These are phyloP conservation scores for Bombyx mandarina DNA, from an alignment of 1,140 invertebrate genomes.

Conservation along the genomic window DNA sequence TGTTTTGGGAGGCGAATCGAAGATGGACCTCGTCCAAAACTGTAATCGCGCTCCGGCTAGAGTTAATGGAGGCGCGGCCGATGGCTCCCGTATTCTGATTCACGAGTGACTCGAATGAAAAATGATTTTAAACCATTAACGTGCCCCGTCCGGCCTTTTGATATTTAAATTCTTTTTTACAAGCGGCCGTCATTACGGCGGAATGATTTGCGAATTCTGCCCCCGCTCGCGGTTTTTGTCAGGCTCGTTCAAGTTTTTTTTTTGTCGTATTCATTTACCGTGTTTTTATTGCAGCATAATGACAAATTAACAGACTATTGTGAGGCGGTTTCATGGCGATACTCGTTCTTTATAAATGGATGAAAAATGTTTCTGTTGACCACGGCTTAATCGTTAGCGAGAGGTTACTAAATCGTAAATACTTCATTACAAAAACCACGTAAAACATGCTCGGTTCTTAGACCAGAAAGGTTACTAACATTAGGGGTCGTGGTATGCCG, in stretches of 20 bases:
- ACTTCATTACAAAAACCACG: no score
- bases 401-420: no score
- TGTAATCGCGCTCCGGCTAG: slow-evolving; percentile 45
- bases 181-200: slow-evolving; percentile 65
- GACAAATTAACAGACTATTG: slow-evolving; percentile 70
- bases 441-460: no score
- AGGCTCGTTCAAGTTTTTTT: slow-evolving; percentile 61
- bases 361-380: no score
- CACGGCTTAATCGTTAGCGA: no score
- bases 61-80: slow-evolving; percentile 58
- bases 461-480: no score
- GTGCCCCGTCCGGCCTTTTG: slow-evolving; percentile 67
- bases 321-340: slow-evolving; percentile 58
- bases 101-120: slow-evolving; percentile 66
- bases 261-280: slow-evolving; percentile 65
- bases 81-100: slow-evolving; percentile 66
- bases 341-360: slow-evolving; percentile 46
- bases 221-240: slow-evolving; percentile 62
- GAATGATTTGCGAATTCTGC: slow-evolving; percentile 68
- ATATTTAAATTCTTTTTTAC: slow-evolving; percentile 69
- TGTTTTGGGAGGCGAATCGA: slow-evolving; percentile 25
- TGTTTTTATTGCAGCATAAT: slow-evolving; percentile 69
- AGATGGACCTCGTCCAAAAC: slow-evolving; percentile 52
- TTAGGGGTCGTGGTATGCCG: no score
- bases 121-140: slow-evolving; percentile 71